These are phyloP conservation scores for Stratiomys singularior DNA, from an alignment of 2,888 invertebrate species.

Conservation along the genomic window DNA sequence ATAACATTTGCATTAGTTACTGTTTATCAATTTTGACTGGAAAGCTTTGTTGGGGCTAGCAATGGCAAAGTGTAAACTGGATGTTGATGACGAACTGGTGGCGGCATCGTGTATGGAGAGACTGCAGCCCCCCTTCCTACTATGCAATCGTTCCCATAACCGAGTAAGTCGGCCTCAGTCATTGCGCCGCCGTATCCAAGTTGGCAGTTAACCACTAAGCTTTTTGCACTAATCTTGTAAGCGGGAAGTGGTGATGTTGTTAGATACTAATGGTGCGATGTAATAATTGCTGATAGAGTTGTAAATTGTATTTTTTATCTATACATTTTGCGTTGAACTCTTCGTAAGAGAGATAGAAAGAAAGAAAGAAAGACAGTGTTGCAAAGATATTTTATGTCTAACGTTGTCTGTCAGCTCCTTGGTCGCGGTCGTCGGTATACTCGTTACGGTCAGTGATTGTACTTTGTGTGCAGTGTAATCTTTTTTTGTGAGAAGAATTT, in stretches of 20 bases:
- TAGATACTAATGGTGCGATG: background rate
- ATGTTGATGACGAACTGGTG: constrained; percentile 13
- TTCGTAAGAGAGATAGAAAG: no score
- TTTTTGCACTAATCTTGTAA: constrained; percentile 25
- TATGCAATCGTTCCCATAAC: background rate
- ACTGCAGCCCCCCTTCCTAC: background rate
- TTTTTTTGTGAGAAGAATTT: constrained; percentile 29
- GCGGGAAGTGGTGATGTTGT: constrained; percentile 16
- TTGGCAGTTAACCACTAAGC: constrained; percentile 7
- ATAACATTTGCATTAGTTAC: background rate
- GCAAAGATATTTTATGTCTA: no score
- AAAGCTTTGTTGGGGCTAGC: background rate
- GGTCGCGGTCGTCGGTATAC: background rate
- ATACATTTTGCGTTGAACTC: no score
- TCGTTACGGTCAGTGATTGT: constrained; percentile 35
- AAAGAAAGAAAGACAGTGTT: no score
- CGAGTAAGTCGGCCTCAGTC: constrained; percentile 28
- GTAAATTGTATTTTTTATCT: background rate
- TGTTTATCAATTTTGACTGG: background rate
- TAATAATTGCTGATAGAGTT: constrained; percentile 15
- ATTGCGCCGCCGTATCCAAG: constrained; percentile 4
- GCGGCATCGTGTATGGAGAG: background rate
- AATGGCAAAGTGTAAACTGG: constrained; percentile 23
- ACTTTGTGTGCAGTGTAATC: constrained; percentile 14
- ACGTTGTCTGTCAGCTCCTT: background rate